Percentiles rank a stretch among this genome's conserved stretches.
These are phyloP conservation scores for Didymodactylos carnosus DNA, from an alignment of 2,888 invertebrate genomes.

Conservation along the genomic window DNA sequence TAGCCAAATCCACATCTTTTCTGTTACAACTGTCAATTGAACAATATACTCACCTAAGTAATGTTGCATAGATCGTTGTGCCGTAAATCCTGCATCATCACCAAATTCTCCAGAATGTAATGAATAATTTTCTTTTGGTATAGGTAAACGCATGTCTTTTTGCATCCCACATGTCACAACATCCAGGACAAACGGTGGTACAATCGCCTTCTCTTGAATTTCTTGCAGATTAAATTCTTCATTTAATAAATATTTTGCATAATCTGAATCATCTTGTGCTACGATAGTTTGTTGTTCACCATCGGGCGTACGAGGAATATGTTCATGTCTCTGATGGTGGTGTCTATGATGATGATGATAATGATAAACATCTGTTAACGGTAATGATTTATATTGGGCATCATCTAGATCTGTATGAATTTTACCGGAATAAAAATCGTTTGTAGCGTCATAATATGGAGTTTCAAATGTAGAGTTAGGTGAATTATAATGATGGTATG, in stretches of 20 bases:
- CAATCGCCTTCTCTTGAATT: too few relatives aligned
- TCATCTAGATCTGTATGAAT: not conserved
- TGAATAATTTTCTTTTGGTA: slow-evolving; percentile 6
- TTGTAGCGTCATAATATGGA: not conserved
- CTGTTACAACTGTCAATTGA: too few relatives aligned
- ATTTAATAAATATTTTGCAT: too few relatives aligned
- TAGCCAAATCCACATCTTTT: too few relatives aligned
- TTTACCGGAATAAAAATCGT: not conserved
- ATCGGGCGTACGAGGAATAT: not conserved
- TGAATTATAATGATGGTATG: not conserved
- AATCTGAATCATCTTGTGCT: not conserved
- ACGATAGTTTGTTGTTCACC: not conserved
- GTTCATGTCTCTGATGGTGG: not conserved
- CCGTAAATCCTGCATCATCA: slow-evolving; percentile 9
- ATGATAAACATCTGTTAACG: not conserved
- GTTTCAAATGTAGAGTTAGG: too few relatives aligned
- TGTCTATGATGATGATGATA: not conserved
- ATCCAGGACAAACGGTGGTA: too few relatives aligned
- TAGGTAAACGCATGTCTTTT: slow-evolving; percentile 6
- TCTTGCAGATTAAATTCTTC: too few relatives aligned
- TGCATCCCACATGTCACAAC: slow-evolving; percentile 7
- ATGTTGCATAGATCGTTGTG: not conserved
- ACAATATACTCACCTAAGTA: not conserved
- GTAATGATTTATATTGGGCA: not conserved
- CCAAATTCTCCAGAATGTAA: slow-evolving; percentile 9